Conservation (phyloP, 2,888 invertebrate species). For the Cantharis flavilabris region DNA sequence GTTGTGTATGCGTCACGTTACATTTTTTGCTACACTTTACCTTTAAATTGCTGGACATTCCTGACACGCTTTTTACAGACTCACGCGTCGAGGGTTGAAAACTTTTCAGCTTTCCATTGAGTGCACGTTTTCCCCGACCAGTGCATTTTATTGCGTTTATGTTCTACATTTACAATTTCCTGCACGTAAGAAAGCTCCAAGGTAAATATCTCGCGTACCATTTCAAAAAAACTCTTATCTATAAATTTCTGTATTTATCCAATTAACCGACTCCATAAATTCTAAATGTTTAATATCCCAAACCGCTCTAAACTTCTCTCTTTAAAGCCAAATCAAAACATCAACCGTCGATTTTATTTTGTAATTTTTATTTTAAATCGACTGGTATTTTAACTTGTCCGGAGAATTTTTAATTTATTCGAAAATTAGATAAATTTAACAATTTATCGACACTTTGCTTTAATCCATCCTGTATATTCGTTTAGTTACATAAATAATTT, state of each 20-base stretch:
- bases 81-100: conserved; percentile 16
- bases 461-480: no score
- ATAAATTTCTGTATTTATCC: not conserved
- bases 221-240: not conserved
- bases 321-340: no score
- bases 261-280: not conserved
- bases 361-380: no score
- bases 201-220: not conserved
- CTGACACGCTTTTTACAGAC: conserved; percentile 20
- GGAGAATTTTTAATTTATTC: no score
- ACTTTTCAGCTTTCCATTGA: conserved; percentile 11
- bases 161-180: conserved; percentile 21
- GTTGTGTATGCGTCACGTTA: conserved; percentile 17
- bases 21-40: conserved; percentile 18
- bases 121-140: conserved; percentile 6
- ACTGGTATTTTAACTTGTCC: no score
- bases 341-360: no score
- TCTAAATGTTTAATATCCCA: not conserved
- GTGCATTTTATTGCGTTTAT: conserved; percentile 26
- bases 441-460: no score
- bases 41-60: conserved; percentile 20
- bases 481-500: no score
- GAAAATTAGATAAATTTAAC: no score
- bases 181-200: conserved; percentile 19
- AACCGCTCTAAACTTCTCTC: no score